phyloP scores from a whole-genome alignment of 2,797 vertebrate genomes.

The Alfaro cultratus region DNA sequence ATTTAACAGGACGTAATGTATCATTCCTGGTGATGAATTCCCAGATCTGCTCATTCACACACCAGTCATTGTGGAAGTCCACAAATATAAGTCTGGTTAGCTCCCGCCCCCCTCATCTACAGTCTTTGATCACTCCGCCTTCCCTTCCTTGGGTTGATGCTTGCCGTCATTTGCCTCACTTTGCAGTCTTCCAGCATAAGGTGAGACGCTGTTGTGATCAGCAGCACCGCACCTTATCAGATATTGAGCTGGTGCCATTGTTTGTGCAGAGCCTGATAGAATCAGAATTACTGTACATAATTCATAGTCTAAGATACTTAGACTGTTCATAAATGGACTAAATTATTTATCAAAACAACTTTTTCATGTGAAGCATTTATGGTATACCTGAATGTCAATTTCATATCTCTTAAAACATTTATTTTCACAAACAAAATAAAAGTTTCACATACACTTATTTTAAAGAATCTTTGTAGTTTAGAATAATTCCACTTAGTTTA shows the following conservation, averaged over 20 bases:
- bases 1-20: too few relatives aligned
- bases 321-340: not conserved
- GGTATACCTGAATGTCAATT: not conserved
- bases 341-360: not conserved
- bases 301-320: not conserved
- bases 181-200: too few relatives aligned
- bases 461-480: not conserved
- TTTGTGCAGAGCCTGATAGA: too few relatives aligned
- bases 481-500: not conserved
- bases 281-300: not conserved
- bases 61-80: too few relatives aligned
- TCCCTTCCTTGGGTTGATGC: too few relatives aligned
- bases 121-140: too few relatives aligned
- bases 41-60: not conserved
- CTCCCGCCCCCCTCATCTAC: too few relatives aligned
- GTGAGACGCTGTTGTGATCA: too few relatives aligned
- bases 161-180: too few relatives aligned
- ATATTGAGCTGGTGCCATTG: too few relatives aligned
- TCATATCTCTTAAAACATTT: not conserved
- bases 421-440: not conserved
- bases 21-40: not conserved
- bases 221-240: too few relatives aligned
- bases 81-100: too few relatives aligned
- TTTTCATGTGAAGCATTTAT: not conserved
- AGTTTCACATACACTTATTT: not conserved